These are phyloP conservation scores for Globia sparganii DNA, from an alignment of 2,888 invertebrate genomes.

Conservation along the genomic window DNA sequence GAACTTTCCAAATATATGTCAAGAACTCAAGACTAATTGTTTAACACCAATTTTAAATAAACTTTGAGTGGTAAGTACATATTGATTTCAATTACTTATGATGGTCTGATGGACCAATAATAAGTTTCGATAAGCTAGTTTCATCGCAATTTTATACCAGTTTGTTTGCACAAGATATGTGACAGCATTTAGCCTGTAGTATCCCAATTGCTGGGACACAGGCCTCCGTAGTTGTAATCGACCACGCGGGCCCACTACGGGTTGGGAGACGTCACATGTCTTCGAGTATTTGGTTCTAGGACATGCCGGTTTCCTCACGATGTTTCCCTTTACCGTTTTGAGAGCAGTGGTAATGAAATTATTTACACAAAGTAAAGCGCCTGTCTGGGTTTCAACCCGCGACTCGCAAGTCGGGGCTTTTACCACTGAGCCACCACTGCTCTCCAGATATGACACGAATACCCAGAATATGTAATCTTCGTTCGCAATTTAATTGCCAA, in stretches of 20 bases:
- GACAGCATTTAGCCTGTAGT: not conserved
- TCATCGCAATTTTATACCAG: not conserved
- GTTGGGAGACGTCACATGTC: too few species aligned
- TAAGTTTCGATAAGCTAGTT: not conserved
- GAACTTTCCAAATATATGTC: slow-evolving; percentile 33
- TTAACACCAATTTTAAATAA: slow-evolving; percentile 28
- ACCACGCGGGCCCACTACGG: not conserved
- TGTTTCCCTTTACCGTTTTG: not conserved
- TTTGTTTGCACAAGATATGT: not conserved
- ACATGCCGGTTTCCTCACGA: too few species aligned
- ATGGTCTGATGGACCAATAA: not conserved
- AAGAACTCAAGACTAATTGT: slow-evolving; percentile 34
- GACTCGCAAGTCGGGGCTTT: not conserved
- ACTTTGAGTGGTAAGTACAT: slow-evolving; percentile 11
- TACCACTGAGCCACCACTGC: not conserved
- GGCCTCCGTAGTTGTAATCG: not conserved
- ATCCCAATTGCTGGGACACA: not conserved
- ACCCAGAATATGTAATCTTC: not conserved
- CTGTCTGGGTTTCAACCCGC: not conserved
- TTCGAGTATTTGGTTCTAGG: too few species aligned
- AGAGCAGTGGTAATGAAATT: not conserved
- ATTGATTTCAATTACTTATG: slow-evolving; percentile 25
- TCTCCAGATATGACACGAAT: not conserved
- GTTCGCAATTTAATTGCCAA: too few species aligned
- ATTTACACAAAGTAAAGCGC: not conserved